Base-by-base conservation (phyloP, 2,888 invertebrate species). In the Tetragonula carbonaria region DNA sequence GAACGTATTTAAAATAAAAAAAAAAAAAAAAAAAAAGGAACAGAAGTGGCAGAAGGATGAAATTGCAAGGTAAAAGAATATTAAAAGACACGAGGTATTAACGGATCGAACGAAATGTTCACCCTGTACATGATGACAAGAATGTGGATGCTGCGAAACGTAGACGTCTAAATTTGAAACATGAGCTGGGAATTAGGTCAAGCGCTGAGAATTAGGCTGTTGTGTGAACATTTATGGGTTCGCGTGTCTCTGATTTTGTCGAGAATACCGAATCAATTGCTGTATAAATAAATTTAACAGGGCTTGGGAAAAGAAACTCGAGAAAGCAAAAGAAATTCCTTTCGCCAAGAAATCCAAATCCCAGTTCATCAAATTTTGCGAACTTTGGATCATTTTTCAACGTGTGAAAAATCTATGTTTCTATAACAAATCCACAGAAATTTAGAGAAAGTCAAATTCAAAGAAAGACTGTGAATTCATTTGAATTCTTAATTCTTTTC, bases 161-260 rank as follows among this genome's bases (percentile, higher is more conserved):
- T 88, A 84, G 87, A 86, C 82, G 80, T 92, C 93, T 93, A 93
- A 93, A 91, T 93, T 93, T 92, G 91, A 90, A 92, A 84, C 89
- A 81, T 85, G 82, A 86, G 83, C 77, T 72, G 87, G 51, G 88
- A 93, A 92, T 89, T 92, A 87, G 93, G 92, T 91, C 92, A 90
- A 88, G 88, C 88, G 81, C 86, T 87, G 80, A 88, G 89, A 92
- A 90, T 89, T 85, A 88, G 91, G 85, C 84, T 91, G 45, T 45
- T 45, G 88, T 87, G 23, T 23, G 23, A 88, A 91, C 79, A 74
- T 75, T 86, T 71, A 86, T 75, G 82, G 70, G 55, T 81, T 50
- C 23, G 28, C 65, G 18, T 23, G 59, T 28, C n/a, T 55, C 57
- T 14, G 21, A 23, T 45, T 38, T 33, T 21, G 4, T 50, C 8